Evolutionary conservation across 2,797 vertebrate genomes (phyloP).

Genomic region (Poecile montanus): DNA sequence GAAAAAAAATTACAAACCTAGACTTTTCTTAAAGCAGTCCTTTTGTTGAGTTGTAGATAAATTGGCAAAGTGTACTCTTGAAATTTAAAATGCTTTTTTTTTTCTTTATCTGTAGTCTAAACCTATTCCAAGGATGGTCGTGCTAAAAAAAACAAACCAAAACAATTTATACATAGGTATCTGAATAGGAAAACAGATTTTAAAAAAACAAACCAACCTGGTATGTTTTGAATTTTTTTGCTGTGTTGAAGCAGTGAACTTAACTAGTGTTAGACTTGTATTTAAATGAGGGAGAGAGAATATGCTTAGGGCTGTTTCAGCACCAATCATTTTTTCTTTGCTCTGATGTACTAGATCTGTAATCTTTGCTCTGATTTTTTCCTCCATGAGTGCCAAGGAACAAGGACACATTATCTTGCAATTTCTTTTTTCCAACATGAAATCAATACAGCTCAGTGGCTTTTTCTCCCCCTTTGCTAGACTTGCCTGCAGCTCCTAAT

Average conservation of each 20-base stretch:
- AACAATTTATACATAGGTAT: background rate
- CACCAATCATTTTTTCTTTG: background rate
- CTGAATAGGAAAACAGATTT: background rate
- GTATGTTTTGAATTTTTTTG: background rate
- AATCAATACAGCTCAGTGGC: background rate
- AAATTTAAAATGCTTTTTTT: background rate
- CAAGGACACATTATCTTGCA: background rate
- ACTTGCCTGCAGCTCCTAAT: background rate
- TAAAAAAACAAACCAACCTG: background rate
- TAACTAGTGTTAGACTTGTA: background rate
- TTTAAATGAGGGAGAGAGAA: background rate
- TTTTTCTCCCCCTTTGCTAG: background rate
- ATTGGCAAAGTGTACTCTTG: background rate
- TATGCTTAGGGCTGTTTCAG: background rate
- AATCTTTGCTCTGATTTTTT: background rate
- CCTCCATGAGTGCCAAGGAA: background rate
- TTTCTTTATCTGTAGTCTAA: background rate
- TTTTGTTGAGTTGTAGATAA: background rate
- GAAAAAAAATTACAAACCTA: background rate
- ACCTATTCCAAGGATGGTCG: background rate
- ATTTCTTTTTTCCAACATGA: background rate
- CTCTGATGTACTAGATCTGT: background rate
- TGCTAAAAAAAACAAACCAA: background rate
- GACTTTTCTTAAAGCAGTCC: background rate
- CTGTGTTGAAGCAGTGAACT: background rate